A percentile compares a stretch with the other conserved stretches of the same genome.
Evolutionary conservation across 2,797 vertebrate species (phyloP).

Genomic region (Enteromius mattozi): DNA sequence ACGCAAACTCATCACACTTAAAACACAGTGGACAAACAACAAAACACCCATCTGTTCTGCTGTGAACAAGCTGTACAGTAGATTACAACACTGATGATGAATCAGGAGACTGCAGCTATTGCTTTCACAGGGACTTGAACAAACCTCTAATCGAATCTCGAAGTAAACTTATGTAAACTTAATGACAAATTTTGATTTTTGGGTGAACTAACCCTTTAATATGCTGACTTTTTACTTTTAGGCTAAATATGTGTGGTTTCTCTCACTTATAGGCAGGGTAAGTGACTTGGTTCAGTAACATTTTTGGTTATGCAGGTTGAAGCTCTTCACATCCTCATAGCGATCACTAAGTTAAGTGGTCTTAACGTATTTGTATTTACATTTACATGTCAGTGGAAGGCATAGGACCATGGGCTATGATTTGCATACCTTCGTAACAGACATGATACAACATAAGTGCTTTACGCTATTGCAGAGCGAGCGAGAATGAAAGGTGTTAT

Average conservation of each 20-base stretch:
- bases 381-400: background rate
- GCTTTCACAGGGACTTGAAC: background rate
- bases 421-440: background rate
- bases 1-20: background rate
- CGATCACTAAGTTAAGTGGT: background rate
- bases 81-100: background rate
- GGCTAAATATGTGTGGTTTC: background rate
- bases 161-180: background rate
- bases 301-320: background rate
- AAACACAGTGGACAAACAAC: background rate
- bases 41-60: constrained; percentile 26
- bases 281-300: background rate
- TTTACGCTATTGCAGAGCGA: background rate
- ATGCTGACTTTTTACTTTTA: background rate
- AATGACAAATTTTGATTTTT: too few species aligned
- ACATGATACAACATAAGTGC: background rate
- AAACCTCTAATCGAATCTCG: background rate
- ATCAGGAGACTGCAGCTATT: background rate
- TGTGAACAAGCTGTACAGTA: constrained; percentile 13
- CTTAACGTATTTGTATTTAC: background rate
- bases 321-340: background rate
- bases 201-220: too few species aligned
- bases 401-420: background rate
- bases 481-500: background rate
- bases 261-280: background rate